phyloP scores from a whole-genome alignment of 1,140 invertebrate genomes.

The Drosophila asahinai region DNA sequence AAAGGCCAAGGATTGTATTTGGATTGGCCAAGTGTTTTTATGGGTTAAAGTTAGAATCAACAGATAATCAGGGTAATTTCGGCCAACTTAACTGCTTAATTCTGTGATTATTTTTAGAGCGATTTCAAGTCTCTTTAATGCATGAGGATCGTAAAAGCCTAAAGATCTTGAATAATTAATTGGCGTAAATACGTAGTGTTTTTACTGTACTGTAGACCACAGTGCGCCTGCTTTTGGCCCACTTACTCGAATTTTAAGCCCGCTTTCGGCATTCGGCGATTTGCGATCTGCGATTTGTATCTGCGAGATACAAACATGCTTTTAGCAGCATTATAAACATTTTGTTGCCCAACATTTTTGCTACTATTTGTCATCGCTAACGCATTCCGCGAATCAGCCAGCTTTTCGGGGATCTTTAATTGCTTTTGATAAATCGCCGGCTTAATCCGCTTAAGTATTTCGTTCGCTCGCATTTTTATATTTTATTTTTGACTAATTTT shows the following conservation, averaged over 20 bases:
- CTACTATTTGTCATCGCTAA: constrained; percentile 79
- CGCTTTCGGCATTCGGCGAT: constrained; percentile 13
- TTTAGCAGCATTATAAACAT: constrained; percentile 83
- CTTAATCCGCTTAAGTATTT: constrained; percentile 80
- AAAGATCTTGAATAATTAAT: constrained; percentile 4
- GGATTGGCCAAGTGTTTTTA: constrained; percentile 33
- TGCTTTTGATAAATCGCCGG: constrained; percentile 82
- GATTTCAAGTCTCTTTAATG: not conserved
- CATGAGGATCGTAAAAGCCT: not conserved
- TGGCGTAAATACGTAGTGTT: not conserved
- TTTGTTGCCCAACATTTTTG: constrained; percentile 81
- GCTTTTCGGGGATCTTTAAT: constrained; percentile 68
- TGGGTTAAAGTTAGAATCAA: not conserved
- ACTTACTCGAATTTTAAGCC: constrained; percentile 34
- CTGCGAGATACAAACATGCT: constrained; percentile 75
- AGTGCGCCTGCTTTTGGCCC: constrained; percentile 49
- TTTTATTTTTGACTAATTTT: constrained; percentile 65
- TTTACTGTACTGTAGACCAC: constrained; percentile 29
- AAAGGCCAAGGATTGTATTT: constrained; percentile 40
- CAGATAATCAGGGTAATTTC: not conserved
- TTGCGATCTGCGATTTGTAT: constrained; percentile 74
- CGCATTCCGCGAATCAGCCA: constrained; percentile 72
- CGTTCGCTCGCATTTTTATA: not conserved
- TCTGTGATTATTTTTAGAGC: constrained; percentile 1
- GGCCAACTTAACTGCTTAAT: not conserved